phyloP scores from a whole-genome alignment of 2,888 invertebrate species.

The Epinotia bilunana region DNA sequence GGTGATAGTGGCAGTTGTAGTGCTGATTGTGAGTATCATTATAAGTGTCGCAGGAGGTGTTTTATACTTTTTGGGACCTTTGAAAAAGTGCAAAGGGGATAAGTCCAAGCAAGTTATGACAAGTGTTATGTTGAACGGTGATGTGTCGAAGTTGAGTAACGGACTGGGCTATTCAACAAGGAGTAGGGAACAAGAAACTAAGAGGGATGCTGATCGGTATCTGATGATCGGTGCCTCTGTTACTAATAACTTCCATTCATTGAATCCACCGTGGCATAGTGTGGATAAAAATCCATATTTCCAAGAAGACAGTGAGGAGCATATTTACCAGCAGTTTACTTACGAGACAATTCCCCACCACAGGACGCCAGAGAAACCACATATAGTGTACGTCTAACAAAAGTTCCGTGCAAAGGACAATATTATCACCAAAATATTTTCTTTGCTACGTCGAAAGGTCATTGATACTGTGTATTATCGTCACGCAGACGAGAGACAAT shows the following conservation, averaged over 20 bases:
- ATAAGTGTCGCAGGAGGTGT: constrained; percentile 81
- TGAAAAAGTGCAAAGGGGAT: constrained; percentile 81
- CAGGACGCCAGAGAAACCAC: constrained; percentile 83
- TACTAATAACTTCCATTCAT: constrained; percentile 80
- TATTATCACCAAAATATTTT: constrained; percentile 67
- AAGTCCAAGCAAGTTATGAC: constrained; percentile 83
- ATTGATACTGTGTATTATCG: constrained; percentile 62
- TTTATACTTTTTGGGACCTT: constrained; percentile 80
- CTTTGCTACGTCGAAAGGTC: constrained; percentile 69
- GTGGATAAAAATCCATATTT: constrained; percentile 80
- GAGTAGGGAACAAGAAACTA: constrained; percentile 77
- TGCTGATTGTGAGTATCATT: constrained; percentile 82
- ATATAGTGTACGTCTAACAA: constrained; percentile 86
- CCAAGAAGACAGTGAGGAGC: constrained; percentile 80
- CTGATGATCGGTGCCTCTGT: constrained; percentile 82
- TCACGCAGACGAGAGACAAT: constrained; percentile 67
- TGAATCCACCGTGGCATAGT: constrained; percentile 82
- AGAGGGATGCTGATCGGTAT: constrained; percentile 80
- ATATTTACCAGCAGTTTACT: constrained; percentile 82
- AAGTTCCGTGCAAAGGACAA: constrained; percentile 75
- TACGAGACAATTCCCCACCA: constrained; percentile 83
- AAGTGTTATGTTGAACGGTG: constrained; percentile 81
- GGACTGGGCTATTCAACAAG: constrained; percentile 80
- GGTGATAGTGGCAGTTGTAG: constrained; percentile 83
- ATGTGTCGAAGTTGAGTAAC: constrained; percentile 80